Evolutionary conservation across 2,797 vertebrate species (phyloP).

Genomic region (Anisognathus igniventris): DNA sequence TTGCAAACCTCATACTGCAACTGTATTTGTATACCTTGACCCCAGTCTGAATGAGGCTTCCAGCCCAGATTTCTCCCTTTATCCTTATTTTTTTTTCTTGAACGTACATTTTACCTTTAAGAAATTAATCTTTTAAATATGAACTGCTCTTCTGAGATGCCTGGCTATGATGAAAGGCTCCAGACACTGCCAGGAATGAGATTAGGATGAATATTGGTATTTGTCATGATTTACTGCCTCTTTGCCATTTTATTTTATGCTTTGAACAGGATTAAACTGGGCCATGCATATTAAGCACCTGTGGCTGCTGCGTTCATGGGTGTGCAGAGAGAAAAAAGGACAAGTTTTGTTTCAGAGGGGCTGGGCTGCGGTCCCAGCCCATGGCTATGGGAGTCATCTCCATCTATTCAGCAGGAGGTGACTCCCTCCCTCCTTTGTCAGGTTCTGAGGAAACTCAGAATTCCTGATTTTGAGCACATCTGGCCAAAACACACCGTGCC

Average conservation of each 20-base stretch:
- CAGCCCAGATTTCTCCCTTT: slow-evolving; percentile 7
- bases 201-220: slow-evolving; percentile 68
- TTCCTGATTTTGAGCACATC: slow-evolving; percentile 38
- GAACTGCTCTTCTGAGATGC: slow-evolving; percentile 69
- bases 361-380: not conserved
- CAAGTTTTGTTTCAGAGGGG: not conserved
- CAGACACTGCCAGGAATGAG: slow-evolving; percentile 69
- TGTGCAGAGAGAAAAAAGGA: not conserved
- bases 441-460: slow-evolving; percentile 60
- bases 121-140: slow-evolving; percentile 64
- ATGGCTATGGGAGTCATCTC: slow-evolving; percentile 1
- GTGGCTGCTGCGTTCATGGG: not conserved
- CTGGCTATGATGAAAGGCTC: slow-evolving; percentile 68
- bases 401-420: slow-evolving; percentile 60
- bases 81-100: slow-evolving; percentile 24
- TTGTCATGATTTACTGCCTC: slow-evolving; percentile 66
- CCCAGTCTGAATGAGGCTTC: not conserved
- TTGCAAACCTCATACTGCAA: not conserved
- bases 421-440: slow-evolving; percentile 45
- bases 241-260: slow-evolving; percentile 30
- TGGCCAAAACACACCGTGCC: slow-evolving; percentile 15
- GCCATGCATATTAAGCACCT: slow-evolving; percentile 25
- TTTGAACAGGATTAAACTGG: slow-evolving; percentile 26
- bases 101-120: slow-evolving; percentile 22
- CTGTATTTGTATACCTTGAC: not conserved